Conservation (phyloP, 2,888 invertebrate genomes). For the Xanthia icteritia region DNA sequence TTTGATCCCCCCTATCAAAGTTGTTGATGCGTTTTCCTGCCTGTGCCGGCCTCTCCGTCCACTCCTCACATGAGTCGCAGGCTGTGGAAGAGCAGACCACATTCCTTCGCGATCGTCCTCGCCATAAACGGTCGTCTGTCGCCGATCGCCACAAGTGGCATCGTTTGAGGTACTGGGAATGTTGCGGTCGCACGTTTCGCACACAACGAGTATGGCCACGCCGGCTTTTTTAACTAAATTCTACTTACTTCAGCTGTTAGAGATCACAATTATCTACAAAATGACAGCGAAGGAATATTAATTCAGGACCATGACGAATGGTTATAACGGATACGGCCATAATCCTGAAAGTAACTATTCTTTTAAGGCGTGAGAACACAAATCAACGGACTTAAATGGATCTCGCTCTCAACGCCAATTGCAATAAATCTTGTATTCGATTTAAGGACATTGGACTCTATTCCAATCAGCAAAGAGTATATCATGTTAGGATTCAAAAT, state of each 20-base stretch:
- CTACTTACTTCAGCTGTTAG: slow-evolving; percentile 72
- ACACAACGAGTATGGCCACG: slow-evolving; percentile 81
- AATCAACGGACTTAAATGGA: slow-evolving; percentile 51
- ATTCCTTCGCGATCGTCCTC: slow-evolving; percentile 87
- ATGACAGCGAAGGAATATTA: slow-evolving; percentile 56
- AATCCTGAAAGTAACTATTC: slow-evolving; percentile 48
- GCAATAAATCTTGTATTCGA: slow-evolving; percentile 47
- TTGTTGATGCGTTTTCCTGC: not conserved
- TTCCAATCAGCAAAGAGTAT: slow-evolving; percentile 31
- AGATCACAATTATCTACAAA: slow-evolving; percentile 72
- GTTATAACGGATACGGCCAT: slow-evolving; percentile 40
- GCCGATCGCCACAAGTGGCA: slow-evolving; percentile 80
- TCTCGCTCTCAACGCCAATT: slow-evolving; percentile 47
- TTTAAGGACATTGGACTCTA: slow-evolving; percentile 42
- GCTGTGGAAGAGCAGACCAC: slow-evolving; percentile 74
- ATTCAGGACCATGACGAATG: slow-evolving; percentile 41
- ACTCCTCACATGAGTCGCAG: slow-evolving; percentile 67
- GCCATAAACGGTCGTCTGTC: slow-evolving; percentile 84
- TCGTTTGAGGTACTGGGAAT: slow-evolving; percentile 80
- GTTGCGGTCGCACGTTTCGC: slow-evolving; percentile 81
- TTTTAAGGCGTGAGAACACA: slow-evolving; percentile 58
- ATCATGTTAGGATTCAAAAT: slow-evolving; percentile 17
- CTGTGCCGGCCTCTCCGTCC: slow-evolving; percentile 46
- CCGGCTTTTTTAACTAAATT: slow-evolving; percentile 75
- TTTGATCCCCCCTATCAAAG: not conserved